Evolutionary conservation across 2,888 invertebrate species (phyloP), one percentile per base, ranked within the genome.

Genomic region (Sycophila texana): DNA sequence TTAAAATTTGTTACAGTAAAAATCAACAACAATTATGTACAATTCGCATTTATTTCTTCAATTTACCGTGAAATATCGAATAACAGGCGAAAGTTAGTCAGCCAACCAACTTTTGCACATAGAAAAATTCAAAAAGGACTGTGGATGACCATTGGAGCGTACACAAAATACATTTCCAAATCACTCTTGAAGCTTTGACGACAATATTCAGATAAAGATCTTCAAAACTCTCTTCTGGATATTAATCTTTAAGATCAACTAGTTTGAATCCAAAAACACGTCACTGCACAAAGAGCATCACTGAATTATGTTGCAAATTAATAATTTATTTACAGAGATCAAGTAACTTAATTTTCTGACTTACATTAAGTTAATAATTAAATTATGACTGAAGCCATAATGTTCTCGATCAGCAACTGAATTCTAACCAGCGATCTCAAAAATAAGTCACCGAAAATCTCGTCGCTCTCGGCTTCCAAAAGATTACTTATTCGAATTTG

Each of bases 21-120:
- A 55, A 74, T 14, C 39, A 65, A 26, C 49, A 49, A 70, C 4
- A 58, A 65, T 63, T 39, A 39, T 39, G 5, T 39, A 39, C 39
- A 39, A 39, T 39, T 39, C 10, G 39, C 7, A 39, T 39, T 39
- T 39, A 39, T 39, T 39, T 39, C 7, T 39, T 39, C 39, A 39
- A 39, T 39, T 39, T 39, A 39, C 39, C 39, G 7, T 10, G 39
- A 39, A 39, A 39, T 39, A 39, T 39, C 10, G 10, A 39, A 39
- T 39, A 39, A 39, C n/a, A 53, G 47, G 58, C 47, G 57, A 47
- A 60, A 82, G 81, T 83, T 84, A 84, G 82, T 65, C 82, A 75
- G 74, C 55, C 82, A 84, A 72, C 82, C 84, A 84, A 83, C 79
- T 82, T 81, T 65, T 30, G 58, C 67, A 68, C 49, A 26, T 60